Base-by-base conservation (phyloP, 2,888 invertebrate genomes). In the Prosapia bicincta region DNA sequence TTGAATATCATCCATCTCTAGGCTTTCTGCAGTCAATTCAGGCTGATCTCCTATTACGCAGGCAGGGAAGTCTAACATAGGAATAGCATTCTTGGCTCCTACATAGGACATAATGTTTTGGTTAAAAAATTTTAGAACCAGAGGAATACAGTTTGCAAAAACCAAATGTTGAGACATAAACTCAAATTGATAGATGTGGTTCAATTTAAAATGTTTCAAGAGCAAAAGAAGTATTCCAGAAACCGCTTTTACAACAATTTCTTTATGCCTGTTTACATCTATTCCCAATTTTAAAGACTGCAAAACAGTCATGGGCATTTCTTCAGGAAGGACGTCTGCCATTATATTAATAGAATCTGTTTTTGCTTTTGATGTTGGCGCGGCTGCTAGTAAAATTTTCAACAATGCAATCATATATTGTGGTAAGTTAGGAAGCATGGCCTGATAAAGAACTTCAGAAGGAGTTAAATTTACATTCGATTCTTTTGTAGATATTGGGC, bases 181-280 rank as follows among this genome's bases (percentile, higher is more conserved):
- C 86, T 99, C 99, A 88, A 99, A 99, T 87, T 99, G 99, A 85
- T 98, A 99, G 69, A 99, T 90, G 86, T 99, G 99, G 86, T 98
- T 99, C 67, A 94, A 84, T 86, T 99, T 99, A 83, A 99, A 97
- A 87, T 99, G 98, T 86, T 99, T 99, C 80, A 99, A 86, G 73
- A 99, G 89, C 10, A 99, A 87, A 76, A 99, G 86, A 74, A 99
- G 87, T 81, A 98, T 94, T 20, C 94, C 94, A 66, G 96, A 95
- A 0, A 96, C 93, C 15, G 98, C 94, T 88, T 99, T 99, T 0
- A 99, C 98, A 81, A 99, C 96, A 73, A 99, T 96, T 87, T 99
- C 97, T 85, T 99, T 99, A 85, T 99, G 99, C 74, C 99, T 90
- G 85, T 97, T 98, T 25, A 99, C 97, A 87, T 99, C 99, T 81